Evolutionary conservation across 2,888 invertebrate species (phyloP), one percentile per base, ranked within the genome.

Genomic region (Thecophora atra): DNA sequence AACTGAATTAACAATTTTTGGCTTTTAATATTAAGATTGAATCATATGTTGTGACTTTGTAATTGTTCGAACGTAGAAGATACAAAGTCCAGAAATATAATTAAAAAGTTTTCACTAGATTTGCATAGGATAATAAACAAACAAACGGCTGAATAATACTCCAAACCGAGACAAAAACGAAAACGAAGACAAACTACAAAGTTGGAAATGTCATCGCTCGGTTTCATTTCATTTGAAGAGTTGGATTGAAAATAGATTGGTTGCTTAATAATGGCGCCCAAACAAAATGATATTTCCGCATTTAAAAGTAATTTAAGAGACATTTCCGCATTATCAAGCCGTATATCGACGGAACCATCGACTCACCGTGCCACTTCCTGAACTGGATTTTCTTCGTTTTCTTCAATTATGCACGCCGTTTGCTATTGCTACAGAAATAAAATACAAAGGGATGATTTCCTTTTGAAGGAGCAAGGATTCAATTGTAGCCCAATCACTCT

Each of bases 281-380:
- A 42, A 56, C 44, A 69, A 69, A 30, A 62, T 4, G 51, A 66
- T 51, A 70, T 51, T 52, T 71, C 58, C 68, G 58, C 68, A 68
- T 69, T 72, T 69, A 63, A 72, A 72, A 72, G 72, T 72, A 68
- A n/a, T n/a, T n/a, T n/a, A n/a, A n/a, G n/a, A n/a, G n/a, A n/a
- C n/a, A n/a, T n/a, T n/a, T n/a, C n/a, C n/a, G n/a, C n/a, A 69
- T 72, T 69, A 72, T 72, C 69, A 72, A 47, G 42, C 52, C 70
- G n/a, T 54, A 70, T 37, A 70, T 68, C 56, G 37, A 51, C 24
- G 24, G n/a, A 13, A 17, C 44, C 44, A 47, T 24, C 44, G 47
- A 56, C 24, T 3, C 56, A 56, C 13, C 13, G 26, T 8, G 26
- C 13, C 56, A 15, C 56, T 17, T 47, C 47, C 47, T 47, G 47